Percentiles rank a stretch among this genome's conserved stretches.
These are phyloP conservation scores for Callocephalon fimbriatum DNA, from an alignment of 2,113 vertebrate genomes.

Conservation along the genomic window DNA sequence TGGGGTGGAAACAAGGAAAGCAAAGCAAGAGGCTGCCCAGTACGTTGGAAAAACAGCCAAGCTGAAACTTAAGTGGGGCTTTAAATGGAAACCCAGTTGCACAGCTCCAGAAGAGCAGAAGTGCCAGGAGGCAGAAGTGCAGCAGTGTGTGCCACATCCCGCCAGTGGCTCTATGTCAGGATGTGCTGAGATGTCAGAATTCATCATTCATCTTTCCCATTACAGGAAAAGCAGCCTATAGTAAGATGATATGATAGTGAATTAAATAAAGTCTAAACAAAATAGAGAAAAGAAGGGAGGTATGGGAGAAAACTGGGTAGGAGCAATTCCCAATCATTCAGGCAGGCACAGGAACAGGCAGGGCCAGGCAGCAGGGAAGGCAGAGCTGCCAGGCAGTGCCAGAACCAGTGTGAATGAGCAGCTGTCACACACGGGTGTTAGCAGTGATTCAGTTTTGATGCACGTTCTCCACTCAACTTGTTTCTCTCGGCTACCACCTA, in stretches of 20 bases:
- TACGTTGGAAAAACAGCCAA: background rate
- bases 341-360: background rate
- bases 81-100: background rate
- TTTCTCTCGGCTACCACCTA: background rate
- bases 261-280: background rate
- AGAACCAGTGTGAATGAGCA: background rate
- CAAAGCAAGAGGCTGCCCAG: background rate
- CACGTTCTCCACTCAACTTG: background rate
- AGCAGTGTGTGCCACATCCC: background rate
- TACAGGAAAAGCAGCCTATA: background rate
- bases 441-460: background rate
- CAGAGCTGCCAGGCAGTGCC: background rate
- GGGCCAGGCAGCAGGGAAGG: background rate
- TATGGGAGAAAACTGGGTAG: background rate
- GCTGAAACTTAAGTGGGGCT: background rate
- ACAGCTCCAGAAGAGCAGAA: background rate
- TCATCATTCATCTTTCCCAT: background rate
- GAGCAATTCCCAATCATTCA: background rate
- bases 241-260: background rate
- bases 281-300: background rate
- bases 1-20: background rate
- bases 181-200: background rate
- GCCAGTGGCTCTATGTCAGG: background rate
- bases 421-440: background rate
- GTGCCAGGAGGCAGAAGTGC: background rate